Percentiles rank a stretch among this genome's conserved stretches.
Evolutionary conservation across 2,797 vertebrate genomes (phyloP).

Genomic region (Sebastes diaconus): DNA sequence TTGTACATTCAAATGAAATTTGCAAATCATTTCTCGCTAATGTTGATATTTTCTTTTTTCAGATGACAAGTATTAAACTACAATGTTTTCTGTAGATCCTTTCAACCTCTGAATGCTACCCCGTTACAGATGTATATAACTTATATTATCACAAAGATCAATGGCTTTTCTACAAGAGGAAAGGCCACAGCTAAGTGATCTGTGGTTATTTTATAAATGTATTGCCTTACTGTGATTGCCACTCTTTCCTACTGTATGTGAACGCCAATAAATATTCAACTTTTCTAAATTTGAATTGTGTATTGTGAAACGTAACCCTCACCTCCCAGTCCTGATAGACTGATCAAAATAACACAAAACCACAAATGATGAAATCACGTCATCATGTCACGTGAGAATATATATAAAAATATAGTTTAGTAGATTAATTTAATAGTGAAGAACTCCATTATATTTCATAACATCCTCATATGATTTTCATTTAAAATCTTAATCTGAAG

Average conservation of each 20-base stretch:
- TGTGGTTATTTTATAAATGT: conserved; percentile 27
- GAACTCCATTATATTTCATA: neutral
- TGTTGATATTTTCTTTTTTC: neutral
- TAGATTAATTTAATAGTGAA: neutral
- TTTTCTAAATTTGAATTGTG: conserved; percentile 17
- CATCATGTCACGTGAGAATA: neutral
- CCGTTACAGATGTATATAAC: neutral
- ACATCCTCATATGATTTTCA: neutral
- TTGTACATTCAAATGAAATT: neutral
- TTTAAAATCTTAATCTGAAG: neutral
- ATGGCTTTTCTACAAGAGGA: conserved; percentile 22
- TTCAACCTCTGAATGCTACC: neutral
- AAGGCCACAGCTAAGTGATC: neutral
- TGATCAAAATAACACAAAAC: neutral
- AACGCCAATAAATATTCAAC: conserved; percentile 59
- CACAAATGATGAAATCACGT: neutral
- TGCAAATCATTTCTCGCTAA: neutral
- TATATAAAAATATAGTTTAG: neutral
- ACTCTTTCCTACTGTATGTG: conserved; percentile 38
- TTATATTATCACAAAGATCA: conserved; percentile 24
- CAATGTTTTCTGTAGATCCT: neutral
- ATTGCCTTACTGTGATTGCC: conserved; percentile 30
- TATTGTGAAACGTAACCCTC: neutral
- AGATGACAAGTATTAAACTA: neutral
- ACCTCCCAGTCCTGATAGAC: neutral